A percentile compares a stretch with the other conserved stretches of the same genome.
Conservation (phyloP, 2,888 invertebrate genomes). For the Yponomeuta cagnagella region DNA sequence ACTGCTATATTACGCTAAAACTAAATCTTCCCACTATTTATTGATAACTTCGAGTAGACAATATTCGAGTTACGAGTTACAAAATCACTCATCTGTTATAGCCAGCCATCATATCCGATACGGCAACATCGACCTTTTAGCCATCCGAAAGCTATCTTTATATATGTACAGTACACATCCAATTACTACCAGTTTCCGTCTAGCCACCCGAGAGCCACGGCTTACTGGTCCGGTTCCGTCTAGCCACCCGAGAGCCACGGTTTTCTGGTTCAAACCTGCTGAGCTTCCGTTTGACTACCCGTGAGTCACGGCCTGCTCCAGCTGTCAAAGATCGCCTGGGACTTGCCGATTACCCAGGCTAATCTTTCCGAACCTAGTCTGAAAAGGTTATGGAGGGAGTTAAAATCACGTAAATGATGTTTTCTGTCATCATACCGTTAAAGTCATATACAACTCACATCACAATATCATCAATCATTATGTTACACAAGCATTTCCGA, state of each 20-base stretch:
- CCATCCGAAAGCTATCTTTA: not conserved
- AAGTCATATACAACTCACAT: no score
- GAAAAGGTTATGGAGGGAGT: not conserved
- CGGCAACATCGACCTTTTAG: not conserved
- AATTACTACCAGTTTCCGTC: not conserved
- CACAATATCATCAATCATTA: no score
- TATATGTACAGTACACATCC: not conserved
- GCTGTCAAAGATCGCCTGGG: not conserved
- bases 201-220: conserved; percentile 13
- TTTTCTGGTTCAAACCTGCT: not conserved
- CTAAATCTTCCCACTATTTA: not conserved
- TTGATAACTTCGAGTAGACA: not conserved
- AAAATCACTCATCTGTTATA: not conserved
- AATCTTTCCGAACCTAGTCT: conserved; percentile 1
- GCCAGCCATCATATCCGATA: not conserved
- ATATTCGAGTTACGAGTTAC: not conserved
- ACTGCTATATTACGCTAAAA: not conserved
- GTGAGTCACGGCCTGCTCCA: conserved; percentile 3
- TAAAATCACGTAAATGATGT: conserved; percentile 19
- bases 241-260: conserved; percentile 12
- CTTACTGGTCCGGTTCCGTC: conserved; percentile 1
- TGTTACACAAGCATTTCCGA: no score
- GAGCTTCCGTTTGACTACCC: not conserved
- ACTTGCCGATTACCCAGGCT: not conserved
- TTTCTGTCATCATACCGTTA: no score